Percentiles rank a stretch among this genome's conserved stretches.
phyloP scores from a whole-genome alignment of 1,140 invertebrate genomes.

The Tribolium madens region DNA sequence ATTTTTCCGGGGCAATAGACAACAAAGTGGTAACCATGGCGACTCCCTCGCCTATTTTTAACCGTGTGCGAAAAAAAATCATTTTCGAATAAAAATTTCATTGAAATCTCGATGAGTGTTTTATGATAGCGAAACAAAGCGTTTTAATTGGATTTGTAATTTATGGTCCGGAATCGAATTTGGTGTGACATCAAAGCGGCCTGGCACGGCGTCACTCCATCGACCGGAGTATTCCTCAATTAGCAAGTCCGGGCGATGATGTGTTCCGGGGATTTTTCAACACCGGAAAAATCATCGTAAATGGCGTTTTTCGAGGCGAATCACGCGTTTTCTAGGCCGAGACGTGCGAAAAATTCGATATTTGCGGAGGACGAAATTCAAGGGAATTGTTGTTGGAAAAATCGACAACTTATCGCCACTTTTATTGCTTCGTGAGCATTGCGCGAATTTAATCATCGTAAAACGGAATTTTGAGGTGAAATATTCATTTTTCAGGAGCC shows the following conservation, averaged over 20 bases:
- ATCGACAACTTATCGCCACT: no score
- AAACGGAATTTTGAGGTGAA: no score
- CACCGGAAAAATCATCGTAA: no score
- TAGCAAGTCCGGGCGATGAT: no score
- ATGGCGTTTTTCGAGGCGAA: no score
- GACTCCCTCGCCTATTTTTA: constrained; percentile 3
- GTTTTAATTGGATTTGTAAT: background rate
- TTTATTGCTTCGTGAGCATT: no score
- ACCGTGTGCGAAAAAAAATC: background rate
- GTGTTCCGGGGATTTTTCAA: no score
- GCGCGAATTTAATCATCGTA: no score
- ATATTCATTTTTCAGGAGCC: background rate
- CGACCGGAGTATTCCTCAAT: constrained; percentile 19
- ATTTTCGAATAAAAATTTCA: no score
- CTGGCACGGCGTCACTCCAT: constrained; percentile 21
- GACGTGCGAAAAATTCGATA: background rate
- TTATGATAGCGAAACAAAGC: background rate
- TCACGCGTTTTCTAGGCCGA: background rate
- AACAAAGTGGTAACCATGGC: constrained; percentile 16
- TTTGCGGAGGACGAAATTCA: no score
- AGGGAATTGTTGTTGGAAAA: no score
- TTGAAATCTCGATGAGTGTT: no score
- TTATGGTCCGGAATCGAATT: background rate
- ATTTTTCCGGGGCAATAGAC: background rate
- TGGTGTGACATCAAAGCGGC: background rate